A percentile compares a stretch with the other conserved stretches of the same genome.
These are phyloP conservation scores for Agrenia bidenticulata DNA, from an alignment of 2,888 invertebrate species.

Conservation along the genomic window DNA sequence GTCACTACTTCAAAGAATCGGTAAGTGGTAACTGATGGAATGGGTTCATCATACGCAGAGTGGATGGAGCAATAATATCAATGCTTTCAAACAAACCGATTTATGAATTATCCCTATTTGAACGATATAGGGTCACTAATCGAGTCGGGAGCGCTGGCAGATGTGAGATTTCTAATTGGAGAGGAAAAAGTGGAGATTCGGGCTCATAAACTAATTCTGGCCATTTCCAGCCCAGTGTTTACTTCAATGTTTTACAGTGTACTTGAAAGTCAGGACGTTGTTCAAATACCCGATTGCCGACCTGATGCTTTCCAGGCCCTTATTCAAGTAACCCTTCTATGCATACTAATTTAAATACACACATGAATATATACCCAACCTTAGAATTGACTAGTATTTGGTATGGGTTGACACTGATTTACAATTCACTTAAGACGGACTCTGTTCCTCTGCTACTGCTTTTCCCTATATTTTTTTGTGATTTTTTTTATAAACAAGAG, in stretches of 20 bases:
- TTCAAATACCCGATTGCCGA: constrained; percentile 43
- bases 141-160: constrained; percentile 28
- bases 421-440: too few species aligned
- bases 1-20: constrained; percentile 28
- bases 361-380: too few species aligned
- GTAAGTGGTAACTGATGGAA: too few species aligned
- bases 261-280: constrained; percentile 19
- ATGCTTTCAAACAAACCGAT: background rate
- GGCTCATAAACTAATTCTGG: constrained; percentile 46
- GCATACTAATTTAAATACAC: background rate
- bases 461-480: too few species aligned
- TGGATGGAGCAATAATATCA: constrained; percentile 7
- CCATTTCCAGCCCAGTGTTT: constrained; percentile 46
- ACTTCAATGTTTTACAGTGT: constrained; percentile 47
- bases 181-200: constrained; percentile 22
- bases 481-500: too few species aligned
- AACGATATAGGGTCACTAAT: constrained; percentile 12
- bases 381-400: too few species aligned
- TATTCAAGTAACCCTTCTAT: constrained; percentile 31
- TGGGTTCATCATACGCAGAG: too few species aligned
- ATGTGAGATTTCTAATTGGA: constrained; percentile 38
- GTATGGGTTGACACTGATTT: too few species aligned
- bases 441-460: too few species aligned
- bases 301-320: constrained; percentile 36
- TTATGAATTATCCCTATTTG: background rate